Conservation (phyloP, 2,888 invertebrate genomes). For the Xestia sexstrigata region DNA sequence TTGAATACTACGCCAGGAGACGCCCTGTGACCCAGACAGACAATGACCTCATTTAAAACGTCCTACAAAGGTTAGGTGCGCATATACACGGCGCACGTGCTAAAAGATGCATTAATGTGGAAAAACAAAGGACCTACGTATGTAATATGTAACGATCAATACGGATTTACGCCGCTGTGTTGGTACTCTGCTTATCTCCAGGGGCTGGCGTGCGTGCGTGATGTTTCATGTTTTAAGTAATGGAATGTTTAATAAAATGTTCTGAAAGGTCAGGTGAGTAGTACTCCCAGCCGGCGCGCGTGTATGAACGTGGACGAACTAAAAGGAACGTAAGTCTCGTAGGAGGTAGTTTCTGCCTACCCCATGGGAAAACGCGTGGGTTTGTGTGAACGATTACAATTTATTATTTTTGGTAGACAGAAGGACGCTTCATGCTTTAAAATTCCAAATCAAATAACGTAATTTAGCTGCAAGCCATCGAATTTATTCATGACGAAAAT, state of each 20-base stretch:
- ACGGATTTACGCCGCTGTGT: constrained; percentile 4
- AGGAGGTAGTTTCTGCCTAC: neutral
- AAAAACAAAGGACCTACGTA: constrained; percentile 31
- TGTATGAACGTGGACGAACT: neutral
- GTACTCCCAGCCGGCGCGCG: neutral
- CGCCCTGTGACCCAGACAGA: constrained; percentile 37
- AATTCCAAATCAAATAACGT: neutral
- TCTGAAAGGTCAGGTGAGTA: neutral
- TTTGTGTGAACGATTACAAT: neutral
- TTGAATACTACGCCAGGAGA: neutral
- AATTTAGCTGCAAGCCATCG: neutral
- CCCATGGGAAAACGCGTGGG: neutral
- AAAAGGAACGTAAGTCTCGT: neutral
- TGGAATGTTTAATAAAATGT: neutral
- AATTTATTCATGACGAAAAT: constrained; percentile 5
- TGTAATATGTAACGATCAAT: constrained; percentile 36
- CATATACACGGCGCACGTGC: constrained; percentile 43
- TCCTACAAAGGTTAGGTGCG: constrained; percentile 48
- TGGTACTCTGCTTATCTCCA: constrained; percentile 25
- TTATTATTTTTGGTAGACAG: neutral
- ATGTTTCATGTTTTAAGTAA: constrained; percentile 5
- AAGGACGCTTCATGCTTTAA: too few species aligned
- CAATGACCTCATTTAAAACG: constrained; percentile 28
- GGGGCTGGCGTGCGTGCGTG: constrained; percentile 14
- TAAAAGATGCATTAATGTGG: constrained; percentile 59